A percentile compares a stretch with the other conserved stretches of the same genome.
These are phyloP conservation scores for Brachyopa scutellaris DNA, from an alignment of 2,888 invertebrate genomes.

Conservation along the genomic window DNA sequence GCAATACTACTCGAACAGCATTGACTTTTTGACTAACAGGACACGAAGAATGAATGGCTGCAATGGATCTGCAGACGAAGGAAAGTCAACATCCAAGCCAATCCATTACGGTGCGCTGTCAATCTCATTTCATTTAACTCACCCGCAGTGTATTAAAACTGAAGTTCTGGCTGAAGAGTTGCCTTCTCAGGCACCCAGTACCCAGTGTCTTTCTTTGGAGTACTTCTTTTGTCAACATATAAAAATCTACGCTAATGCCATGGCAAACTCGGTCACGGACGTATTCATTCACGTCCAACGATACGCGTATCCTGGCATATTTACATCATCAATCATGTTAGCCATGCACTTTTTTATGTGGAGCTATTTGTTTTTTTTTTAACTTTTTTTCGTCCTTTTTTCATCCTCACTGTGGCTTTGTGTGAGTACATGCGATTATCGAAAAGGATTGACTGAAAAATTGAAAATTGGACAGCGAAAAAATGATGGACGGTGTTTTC, in stretches of 20 bases:
- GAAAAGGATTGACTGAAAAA: constrained; percentile 70
- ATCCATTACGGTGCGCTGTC: constrained; percentile 69
- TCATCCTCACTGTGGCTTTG: constrained; percentile 16
- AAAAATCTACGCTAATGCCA: constrained; percentile 39
- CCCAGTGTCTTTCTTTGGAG: no score
- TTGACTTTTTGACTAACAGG: constrained; percentile 52
- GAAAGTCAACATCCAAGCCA: constrained; percentile 66
- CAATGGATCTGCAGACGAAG: constrained; percentile 35
- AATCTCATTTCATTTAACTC: constrained; percentile 71
- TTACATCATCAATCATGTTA: constrained; percentile 72
- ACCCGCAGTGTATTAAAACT: constrained; percentile 71
- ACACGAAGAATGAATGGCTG: constrained; percentile 47
- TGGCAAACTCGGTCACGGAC: constrained; percentile 60
- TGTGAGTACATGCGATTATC: constrained; percentile 65
- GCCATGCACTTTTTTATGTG: constrained; percentile 40
- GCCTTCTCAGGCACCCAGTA: no score
- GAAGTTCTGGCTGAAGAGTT: constrained; percentile 35
- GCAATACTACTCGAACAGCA: constrained; percentile 13
- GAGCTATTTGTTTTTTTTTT: neutral
- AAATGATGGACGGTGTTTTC: constrained; percentile 68
- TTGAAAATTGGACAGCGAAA: constrained; percentile 68
- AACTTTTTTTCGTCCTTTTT: constrained; percentile 1
- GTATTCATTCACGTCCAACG: constrained; percentile 51
- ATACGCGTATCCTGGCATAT: constrained; percentile 66
- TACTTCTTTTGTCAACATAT: no score